Conservation (phyloP, 2,113 vertebrate genomes). For the Zosterops japonicus region DNA sequence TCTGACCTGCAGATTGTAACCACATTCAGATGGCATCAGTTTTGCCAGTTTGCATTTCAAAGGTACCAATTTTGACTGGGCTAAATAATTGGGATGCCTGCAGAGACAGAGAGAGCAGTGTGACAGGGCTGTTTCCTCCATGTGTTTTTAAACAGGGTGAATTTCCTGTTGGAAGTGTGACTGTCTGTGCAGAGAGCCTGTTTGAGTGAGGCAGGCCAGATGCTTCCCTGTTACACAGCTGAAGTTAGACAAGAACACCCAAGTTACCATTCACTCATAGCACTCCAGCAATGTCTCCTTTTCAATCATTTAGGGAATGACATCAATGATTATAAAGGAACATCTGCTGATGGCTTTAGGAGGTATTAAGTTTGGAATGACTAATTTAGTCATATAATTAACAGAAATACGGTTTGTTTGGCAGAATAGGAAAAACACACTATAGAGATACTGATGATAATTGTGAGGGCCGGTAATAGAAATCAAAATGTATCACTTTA, state of each 20-base stretch:
- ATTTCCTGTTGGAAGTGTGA: neutral
- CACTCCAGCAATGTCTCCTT: neutral
- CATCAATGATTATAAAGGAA: conserved; percentile 39
- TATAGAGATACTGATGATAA: conserved; percentile 53
- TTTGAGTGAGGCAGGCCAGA: neutral
- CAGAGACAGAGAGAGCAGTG: neutral
- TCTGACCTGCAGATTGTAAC: neutral
- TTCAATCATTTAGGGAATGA: conserved; percentile 21
- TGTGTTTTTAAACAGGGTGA: neutral
- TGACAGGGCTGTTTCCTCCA: neutral
- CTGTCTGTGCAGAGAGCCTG: neutral
- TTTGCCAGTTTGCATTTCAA: neutral
- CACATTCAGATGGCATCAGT: neutral
- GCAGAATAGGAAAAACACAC: conserved; percentile 38
- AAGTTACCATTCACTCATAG: conserved; percentile 7
- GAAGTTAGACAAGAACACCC: neutral
- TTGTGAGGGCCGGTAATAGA: conserved; percentile 55
- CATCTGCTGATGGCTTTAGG: conserved; percentile 69
- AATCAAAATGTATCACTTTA: conserved; percentile 37
- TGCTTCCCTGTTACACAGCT: neutral
- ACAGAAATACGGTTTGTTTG: conserved; percentile 51
- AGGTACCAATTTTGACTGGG: neutral
- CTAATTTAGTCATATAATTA: conserved; percentile 62
- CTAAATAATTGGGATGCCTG: neutral
- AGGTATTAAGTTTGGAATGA: conserved; percentile 59